phyloP scores from a whole-genome alignment of 2,113 vertebrate genomes.

The Nyctereutes procyonoides region DNA sequence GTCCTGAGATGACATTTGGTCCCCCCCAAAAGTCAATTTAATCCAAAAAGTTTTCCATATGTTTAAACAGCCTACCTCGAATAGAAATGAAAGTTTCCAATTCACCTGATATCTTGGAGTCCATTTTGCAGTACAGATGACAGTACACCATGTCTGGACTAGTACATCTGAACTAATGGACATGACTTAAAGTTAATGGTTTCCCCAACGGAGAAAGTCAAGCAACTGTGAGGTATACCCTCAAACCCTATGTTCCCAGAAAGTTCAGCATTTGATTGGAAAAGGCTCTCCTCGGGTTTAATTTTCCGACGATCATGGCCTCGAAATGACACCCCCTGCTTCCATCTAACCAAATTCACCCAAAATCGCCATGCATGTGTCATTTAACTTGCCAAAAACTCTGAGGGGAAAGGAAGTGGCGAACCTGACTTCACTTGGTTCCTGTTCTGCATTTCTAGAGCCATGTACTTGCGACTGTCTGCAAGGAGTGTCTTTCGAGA shows the following conservation, averaged over 20 bases:
- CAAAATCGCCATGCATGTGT: neutral
- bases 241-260: neutral
- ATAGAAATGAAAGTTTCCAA: conserved; percentile 22
- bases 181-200: neutral
- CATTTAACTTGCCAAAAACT: neutral
- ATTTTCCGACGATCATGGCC: neutral
- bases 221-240: neutral
- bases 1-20: neutral
- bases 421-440: neutral
- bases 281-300: neutral
- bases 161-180: neutral
- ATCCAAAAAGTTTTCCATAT: neutral
- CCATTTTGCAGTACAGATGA: neutral
- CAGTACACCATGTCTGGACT: neutral
- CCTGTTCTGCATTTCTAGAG: neutral
- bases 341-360: neutral
- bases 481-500: neutral
- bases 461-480: neutral
- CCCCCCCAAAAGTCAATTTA: neutral
- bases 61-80: neutral
- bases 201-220: neutral
- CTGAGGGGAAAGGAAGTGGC: neutral
- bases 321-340: neutral
- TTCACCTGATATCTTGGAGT: neutral
- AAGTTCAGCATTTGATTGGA: neutral